These are phyloP conservation scores for Drusus annulatus DNA, from an alignment of 1,140 invertebrate species.

Conservation along the genomic window DNA sequence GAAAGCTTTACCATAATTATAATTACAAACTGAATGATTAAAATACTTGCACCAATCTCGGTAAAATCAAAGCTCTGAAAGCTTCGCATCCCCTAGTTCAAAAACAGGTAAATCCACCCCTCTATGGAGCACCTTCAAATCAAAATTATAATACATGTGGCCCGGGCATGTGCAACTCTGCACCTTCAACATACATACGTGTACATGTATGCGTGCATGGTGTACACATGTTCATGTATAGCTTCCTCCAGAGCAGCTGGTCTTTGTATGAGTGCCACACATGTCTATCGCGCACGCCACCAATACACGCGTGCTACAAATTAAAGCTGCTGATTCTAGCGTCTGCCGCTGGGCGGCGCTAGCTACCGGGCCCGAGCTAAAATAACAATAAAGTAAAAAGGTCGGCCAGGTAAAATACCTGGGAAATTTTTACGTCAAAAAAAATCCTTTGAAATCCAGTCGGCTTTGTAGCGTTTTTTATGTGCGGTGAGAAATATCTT, in stretches of 20 bases:
- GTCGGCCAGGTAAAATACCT: slow-evolving; percentile 1
- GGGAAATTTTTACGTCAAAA: not conserved
- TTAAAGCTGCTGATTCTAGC: not conserved
- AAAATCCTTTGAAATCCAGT: slow-evolving; percentile 10
- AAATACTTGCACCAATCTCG: too few species aligned
- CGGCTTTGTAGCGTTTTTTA: too few species aligned
- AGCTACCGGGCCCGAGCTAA: slow-evolving; percentile 14
- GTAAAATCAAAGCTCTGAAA: too few species aligned
- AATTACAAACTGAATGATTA: too few species aligned
- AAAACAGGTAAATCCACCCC: slow-evolving; percentile 17
- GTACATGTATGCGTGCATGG: too few species aligned
- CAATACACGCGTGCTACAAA: slow-evolving; percentile 2
- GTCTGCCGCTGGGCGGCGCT: slow-evolving; percentile 24
- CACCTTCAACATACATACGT: not conserved
- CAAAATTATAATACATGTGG: not conserved
- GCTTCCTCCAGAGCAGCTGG: not conserved
- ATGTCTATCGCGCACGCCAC: slow-evolving; percentile 11
- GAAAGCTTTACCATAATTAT: too few species aligned
- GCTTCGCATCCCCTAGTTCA: not conserved
- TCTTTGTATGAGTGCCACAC: not conserved
- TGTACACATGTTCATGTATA: too few species aligned
- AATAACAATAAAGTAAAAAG: not conserved
- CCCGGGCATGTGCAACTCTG: not conserved
- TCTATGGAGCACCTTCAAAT: not conserved
- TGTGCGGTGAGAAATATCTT: not conserved